These are phyloP conservation scores for Hydractinia echinata DNA, from an alignment of 30 jellyfish, hydroid and myxozoan species.

Conservation along the genomic window DNA sequence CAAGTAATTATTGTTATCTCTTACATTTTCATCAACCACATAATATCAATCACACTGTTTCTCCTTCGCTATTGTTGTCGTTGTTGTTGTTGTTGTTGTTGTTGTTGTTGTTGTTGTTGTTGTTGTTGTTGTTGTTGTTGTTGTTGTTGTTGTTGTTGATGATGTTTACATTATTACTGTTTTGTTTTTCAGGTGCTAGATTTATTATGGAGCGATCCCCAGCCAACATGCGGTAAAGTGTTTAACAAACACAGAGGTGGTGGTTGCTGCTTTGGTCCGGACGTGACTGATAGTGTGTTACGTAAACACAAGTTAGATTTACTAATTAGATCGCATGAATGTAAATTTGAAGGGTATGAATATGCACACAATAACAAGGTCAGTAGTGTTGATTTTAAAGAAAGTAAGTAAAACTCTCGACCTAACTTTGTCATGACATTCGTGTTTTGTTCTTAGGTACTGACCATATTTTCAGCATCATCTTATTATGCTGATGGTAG, in stretches of 20 bases:
- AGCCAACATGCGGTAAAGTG: conserved; percentile 48
- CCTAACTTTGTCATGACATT: background rate
- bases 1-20: conserved; percentile 29
- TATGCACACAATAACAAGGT: conserved; percentile 48
- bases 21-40: too few species aligned
- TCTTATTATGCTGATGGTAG: conserved; percentile 68
- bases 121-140: background rate
- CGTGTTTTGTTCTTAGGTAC: conserved; percentile 37
- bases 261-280: conserved; percentile 87
- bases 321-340: conserved; percentile 74
- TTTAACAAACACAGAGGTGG: conserved; percentile 77
- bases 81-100: background rate
- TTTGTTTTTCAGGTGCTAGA: conserved; percentile 45
- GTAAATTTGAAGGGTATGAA: conserved; percentile 73
- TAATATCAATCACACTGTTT: too few species aligned
- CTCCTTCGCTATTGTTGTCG: too few species aligned
- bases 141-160: too few species aligned
- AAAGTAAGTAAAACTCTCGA: background rate
- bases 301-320: conserved; percentile 39
- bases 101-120: background rate
- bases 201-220: conserved; percentile 85
- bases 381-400: background rate
- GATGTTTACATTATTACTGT: background rate
- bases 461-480: conserved; percentile 76
- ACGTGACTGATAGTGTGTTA: conserved; percentile 37